Base-by-base conservation (phyloP, 2,113 vertebrate genomes). In the Argyrosomus japonicus region DNA sequence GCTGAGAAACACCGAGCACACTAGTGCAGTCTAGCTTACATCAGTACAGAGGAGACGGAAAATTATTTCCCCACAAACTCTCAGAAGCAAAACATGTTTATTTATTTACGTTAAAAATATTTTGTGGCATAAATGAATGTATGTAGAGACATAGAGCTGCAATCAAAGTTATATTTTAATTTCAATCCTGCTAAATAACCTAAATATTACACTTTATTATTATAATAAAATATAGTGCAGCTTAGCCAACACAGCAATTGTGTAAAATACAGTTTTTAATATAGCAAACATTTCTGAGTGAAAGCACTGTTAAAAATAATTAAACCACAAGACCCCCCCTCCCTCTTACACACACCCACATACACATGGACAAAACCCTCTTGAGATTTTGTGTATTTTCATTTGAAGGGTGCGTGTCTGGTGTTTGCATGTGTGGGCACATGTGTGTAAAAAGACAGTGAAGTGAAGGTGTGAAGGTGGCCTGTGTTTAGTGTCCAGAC, bases 401-500 rank as follows among this genome's bases (percentile, higher is more conserved):
- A 57, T 73, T 53, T 84, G 40, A 84, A 82, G 81, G 9, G 64
- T 79, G 81, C 68, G 81, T 85, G 84, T 86, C 54, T 82, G 65
- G n/a, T 82, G 77, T 75, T 40, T 78, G 82, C 75, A 75, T 80
- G 88, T 67, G 74, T 47, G 74, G 48, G 75, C 58, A 80, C 72
- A 68, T 84, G 88, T 84, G 86, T 86, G 88, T 82, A 57, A 84
- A 78, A 84, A 86, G 85, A 84, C 92, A 84, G 81, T 72, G 84
- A 82, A 80, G 86, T 86, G 90, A 86, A 84, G 90, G 82, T 87
- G 86, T 85, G 90, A 86, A 84, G 90, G 82, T 87, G 79, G 87
- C 80, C 83, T 79, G 84, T 76, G 84, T 86, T 91, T 90, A 85
- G 91, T 81, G 91, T 89, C 91, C 92, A 92, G 89, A 88, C 89